phyloP scores from a whole-genome alignment of 2,888 invertebrate genomes.

The Hirtodrosophila trivittata region DNA sequence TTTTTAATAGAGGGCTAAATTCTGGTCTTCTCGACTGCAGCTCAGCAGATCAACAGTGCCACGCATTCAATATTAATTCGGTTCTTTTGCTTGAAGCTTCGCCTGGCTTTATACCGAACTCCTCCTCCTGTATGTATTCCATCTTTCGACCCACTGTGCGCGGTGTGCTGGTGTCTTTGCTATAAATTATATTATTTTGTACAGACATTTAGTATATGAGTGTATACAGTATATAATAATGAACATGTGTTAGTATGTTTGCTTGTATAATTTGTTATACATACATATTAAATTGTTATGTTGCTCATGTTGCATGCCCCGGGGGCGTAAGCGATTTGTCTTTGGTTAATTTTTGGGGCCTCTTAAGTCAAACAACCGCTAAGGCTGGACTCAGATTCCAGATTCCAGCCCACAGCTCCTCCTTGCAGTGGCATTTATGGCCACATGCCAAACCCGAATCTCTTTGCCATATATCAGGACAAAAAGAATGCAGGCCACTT shows the following conservation, averaged over 20 bases:
- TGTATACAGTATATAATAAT: too few relatives aligned
- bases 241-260: constrained; percentile 16
- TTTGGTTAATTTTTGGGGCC: constrained; percentile 63
- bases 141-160: constrained; percentile 42
- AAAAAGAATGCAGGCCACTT: constrained; percentile 45
- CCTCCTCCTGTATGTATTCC: too few relatives aligned
- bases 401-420: constrained; percentile 35
- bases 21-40: constrained; percentile 3
- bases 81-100: too few relatives aligned
- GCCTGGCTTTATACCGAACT: too few relatives aligned
- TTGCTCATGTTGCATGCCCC: constrained; percentile 31
- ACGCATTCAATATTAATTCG: constrained; percentile 35
- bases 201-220: constrained; percentile 5
- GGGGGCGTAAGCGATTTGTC: constrained; percentile 75
- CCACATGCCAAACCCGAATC: constrained; percentile 24
- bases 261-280: constrained; percentile 36
- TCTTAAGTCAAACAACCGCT: constrained; percentile 69
- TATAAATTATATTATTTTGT: constrained; percentile 72
- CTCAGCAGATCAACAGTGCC: constrained; percentile 5
- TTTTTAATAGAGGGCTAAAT: constrained; percentile 47
- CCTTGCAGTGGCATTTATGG: not conserved
- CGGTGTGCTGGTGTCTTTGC: constrained; percentile 37
- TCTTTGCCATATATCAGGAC: constrained; percentile 36
- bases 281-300: constrained; percentile 75
- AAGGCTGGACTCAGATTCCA: constrained; percentile 47